These are phyloP conservation scores for Stenichneumon culpator DNA, from an alignment of 2,888 invertebrate genomes.

Conservation along the genomic window DNA sequence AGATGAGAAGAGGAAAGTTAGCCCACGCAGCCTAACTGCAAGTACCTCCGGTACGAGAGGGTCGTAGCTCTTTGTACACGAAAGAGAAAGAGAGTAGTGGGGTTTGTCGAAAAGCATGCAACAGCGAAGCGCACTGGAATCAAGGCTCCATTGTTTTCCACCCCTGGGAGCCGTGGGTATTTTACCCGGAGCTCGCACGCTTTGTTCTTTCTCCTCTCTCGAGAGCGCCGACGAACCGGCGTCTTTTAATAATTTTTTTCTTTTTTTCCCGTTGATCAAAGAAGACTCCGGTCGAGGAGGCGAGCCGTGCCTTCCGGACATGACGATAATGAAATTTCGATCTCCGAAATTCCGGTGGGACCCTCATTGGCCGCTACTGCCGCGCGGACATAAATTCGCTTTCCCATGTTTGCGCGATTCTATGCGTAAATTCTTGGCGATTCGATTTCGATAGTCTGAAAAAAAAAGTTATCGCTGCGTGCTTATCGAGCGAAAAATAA, in stretches of 20 bases:
- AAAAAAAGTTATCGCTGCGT: background rate
- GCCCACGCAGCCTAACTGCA: conserved; percentile 49
- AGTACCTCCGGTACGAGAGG: conserved; percentile 39
- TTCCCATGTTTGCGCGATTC: background rate
- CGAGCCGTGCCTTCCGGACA: background rate
- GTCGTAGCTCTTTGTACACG: conserved; percentile 13
- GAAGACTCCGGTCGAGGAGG: conserved; percentile 18
- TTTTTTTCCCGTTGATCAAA: conserved; percentile 46
- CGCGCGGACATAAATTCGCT: background rate
- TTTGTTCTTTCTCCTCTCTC: conserved; percentile 54
- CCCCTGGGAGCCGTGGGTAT: conserved; percentile 49
- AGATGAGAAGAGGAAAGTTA: conserved; percentile 45
- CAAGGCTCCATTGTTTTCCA: conserved; percentile 58
- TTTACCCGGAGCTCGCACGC: conserved; percentile 42
- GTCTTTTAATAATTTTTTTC: conserved; percentile 61
- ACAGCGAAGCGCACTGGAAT: conserved; percentile 52
- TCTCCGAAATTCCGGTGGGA: background rate
- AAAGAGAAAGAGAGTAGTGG: conserved; percentile 4
- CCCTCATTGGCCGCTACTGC: background rate
- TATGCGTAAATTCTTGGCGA: background rate
- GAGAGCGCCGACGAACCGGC: conserved; percentile 58
- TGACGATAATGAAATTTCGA: background rate
- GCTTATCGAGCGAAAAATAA: background rate
- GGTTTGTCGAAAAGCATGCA: conserved; percentile 33
- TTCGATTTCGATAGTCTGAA: background rate